phyloP scores from a whole-genome alignment of 2,113 vertebrate genomes.

The Chinchilla lanigera region DNA sequence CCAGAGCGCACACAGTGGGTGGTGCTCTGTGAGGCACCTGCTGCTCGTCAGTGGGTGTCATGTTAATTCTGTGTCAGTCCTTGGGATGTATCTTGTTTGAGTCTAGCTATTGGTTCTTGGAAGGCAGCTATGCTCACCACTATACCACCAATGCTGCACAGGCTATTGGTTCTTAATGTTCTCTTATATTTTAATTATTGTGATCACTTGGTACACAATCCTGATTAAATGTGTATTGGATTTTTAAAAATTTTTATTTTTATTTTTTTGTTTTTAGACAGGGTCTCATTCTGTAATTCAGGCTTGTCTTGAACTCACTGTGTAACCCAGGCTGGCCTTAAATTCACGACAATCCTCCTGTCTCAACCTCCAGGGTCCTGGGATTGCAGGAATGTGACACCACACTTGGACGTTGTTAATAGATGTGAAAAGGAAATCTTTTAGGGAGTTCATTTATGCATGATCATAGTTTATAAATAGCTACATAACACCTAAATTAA shows the following conservation, averaged over 20 bases:
- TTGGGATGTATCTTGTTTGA: background rate
- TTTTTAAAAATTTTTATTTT: background rate
- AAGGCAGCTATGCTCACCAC: constrained; percentile 91
- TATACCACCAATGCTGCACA: constrained; percentile 86
- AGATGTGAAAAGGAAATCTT: background rate
- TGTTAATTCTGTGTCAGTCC: background rate
- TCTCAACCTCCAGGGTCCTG: background rate
- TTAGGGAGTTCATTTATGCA: background rate
- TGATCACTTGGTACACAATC: background rate
- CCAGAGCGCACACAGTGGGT: background rate
- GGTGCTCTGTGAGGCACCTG: background rate
- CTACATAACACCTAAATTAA: background rate
- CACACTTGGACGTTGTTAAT: background rate
- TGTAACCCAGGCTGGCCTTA: background rate
- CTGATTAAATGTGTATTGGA: background rate
- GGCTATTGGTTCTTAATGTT: background rate
- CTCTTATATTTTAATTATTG: background rate
- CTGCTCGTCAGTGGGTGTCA: background rate
- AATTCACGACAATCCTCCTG: background rate
- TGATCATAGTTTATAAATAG: constrained; percentile 21
- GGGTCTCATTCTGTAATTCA: background rate
- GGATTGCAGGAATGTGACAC: background rate
- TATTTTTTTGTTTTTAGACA: background rate
- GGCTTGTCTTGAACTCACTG: too few relatives aligned
- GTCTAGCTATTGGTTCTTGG: constrained; percentile 34